These are phyloP conservation scores for Rosalia funebris DNA, from an alignment of 2,888 invertebrate species.

Conservation along the genomic window DNA sequence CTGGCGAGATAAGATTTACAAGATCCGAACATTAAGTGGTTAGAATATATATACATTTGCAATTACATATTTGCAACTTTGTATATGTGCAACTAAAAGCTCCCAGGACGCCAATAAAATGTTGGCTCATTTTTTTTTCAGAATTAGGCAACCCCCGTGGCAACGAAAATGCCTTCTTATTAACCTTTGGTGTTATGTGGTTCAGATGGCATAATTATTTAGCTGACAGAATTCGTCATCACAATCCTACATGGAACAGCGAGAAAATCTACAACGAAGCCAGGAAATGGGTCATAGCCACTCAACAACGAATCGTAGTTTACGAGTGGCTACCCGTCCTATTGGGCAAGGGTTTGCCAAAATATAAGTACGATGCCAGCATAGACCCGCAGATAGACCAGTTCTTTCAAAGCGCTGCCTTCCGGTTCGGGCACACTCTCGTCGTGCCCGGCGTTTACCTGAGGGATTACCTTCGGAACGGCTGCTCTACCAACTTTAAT, in stretches of 20 bases:
- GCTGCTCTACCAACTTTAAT: conserved; percentile 55
- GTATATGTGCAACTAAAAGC: too few relatives aligned
- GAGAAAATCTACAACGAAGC: conserved; percentile 68
- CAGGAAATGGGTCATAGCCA: conserved; percentile 68
- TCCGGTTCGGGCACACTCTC: conserved; percentile 71
- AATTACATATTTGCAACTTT: too few relatives aligned
- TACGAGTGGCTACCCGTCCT: conserved; percentile 67
- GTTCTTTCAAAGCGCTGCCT: conserved; percentile 71
- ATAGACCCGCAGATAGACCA: conserved; percentile 71
- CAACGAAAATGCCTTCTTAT: conserved; percentile 67
- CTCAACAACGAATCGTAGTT: conserved; percentile 65
- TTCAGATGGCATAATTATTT: conserved; percentile 68
- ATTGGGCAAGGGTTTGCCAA: conserved; percentile 52
- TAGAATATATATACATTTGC: too few relatives aligned
- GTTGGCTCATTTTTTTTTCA: too few relatives aligned
- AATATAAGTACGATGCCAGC: conserved; percentile 65
- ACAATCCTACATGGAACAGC: conserved; percentile 60
- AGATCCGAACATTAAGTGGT: too few relatives aligned
- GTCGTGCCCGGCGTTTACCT: conserved; percentile 68
- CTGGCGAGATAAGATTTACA: too few relatives aligned
- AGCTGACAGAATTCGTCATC: conserved; percentile 58
- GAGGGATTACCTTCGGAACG: conserved; percentile 61
- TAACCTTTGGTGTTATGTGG: conserved; percentile 68
- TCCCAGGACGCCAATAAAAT: too few relatives aligned
- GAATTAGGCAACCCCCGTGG: conserved; percentile 68